These are phyloP conservation scores for Rhyacophila evoluta DNA, from an alignment of 2,888 invertebrate species.

Conservation along the genomic window DNA sequence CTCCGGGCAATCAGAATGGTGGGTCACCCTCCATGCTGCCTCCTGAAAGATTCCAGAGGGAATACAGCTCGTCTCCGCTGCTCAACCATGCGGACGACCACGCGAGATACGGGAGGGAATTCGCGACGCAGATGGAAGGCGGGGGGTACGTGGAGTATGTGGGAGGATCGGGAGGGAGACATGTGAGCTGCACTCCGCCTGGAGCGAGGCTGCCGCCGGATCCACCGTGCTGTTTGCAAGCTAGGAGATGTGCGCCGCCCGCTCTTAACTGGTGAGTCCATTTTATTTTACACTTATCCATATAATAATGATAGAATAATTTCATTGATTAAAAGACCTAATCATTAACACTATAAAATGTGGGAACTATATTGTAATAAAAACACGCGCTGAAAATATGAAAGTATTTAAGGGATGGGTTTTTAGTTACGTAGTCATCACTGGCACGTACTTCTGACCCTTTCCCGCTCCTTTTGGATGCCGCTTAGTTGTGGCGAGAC, in stretches of 20 bases:
- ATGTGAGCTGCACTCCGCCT: constrained; percentile 69
- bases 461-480: no score
- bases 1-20: constrained; percentile 56
- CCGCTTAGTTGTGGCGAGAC: no score
- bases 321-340: no score
- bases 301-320: no score
- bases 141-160: constrained; percentile 74
- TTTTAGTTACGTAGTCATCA: no score
- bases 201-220: constrained; percentile 68
- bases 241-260: constrained; percentile 69
- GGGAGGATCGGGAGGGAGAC: constrained; percentile 73
- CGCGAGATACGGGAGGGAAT: constrained; percentile 55
- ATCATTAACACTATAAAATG: no score
- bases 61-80: constrained; percentile 61
- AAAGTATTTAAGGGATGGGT: no score
- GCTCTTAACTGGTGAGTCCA: constrained; percentile 72
- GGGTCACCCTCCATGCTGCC: constrained; percentile 62
- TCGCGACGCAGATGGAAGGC: constrained; percentile 61
- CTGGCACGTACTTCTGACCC: no score
- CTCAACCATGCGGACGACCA: constrained; percentile 63
- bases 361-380: no score
- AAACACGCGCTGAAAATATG: no score
- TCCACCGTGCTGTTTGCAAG: constrained; percentile 70
- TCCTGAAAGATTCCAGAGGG: constrained; percentile 60
- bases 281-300: no score